These are phyloP conservation scores for Hydrotaea diabolus DNA, from an alignment of 2,888 invertebrate species.

Conservation along the genomic window DNA sequence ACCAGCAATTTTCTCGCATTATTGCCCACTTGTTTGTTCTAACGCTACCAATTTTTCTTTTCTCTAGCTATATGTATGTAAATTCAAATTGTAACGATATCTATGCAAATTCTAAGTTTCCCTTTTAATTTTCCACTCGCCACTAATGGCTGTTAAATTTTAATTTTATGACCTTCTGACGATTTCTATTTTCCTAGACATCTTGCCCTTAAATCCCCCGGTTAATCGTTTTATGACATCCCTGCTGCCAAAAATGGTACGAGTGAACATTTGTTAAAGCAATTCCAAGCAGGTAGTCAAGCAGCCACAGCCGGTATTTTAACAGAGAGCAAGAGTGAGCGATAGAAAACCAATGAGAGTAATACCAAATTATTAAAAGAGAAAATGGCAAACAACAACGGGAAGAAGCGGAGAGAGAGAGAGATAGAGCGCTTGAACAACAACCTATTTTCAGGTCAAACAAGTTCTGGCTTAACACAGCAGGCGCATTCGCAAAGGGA, in stretches of 20 bases:
- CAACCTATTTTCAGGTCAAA: conserved; percentile 68
- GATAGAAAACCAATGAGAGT: background rate
- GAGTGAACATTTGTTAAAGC: conserved; percentile 29
- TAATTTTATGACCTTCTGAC: background rate
- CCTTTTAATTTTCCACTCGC: conserved; percentile 10
- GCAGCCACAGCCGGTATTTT: conserved; percentile 50
- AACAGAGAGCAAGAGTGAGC: conserved; percentile 4
- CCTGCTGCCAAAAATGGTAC: background rate
- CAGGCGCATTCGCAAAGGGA: conserved; percentile 70
- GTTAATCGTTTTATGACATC: conserved; percentile 8
- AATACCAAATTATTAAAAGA: background rate
- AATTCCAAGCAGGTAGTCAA: conserved; percentile 56
- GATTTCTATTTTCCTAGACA: conserved; percentile 4
- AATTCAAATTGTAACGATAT: too few relatives aligned
- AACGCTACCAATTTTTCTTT: too few relatives aligned
- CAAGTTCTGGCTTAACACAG: conserved; percentile 65
- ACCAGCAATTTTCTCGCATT: too few relatives aligned
- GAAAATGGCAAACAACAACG: background rate
- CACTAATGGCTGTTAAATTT: conserved; percentile 28
- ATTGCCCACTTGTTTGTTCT: too few relatives aligned
- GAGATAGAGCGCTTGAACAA: conserved; percentile 22
- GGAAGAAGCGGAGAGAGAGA: too few relatives aligned
- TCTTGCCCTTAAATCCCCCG: background rate
- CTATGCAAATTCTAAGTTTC: background rate
- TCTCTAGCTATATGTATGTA: too few relatives aligned